Percentiles rank a stretch among this genome's conserved stretches.
Evolutionary conservation across 2,113 vertebrate genomes (phyloP).

Genomic region (Cheilinus undulatus): DNA sequence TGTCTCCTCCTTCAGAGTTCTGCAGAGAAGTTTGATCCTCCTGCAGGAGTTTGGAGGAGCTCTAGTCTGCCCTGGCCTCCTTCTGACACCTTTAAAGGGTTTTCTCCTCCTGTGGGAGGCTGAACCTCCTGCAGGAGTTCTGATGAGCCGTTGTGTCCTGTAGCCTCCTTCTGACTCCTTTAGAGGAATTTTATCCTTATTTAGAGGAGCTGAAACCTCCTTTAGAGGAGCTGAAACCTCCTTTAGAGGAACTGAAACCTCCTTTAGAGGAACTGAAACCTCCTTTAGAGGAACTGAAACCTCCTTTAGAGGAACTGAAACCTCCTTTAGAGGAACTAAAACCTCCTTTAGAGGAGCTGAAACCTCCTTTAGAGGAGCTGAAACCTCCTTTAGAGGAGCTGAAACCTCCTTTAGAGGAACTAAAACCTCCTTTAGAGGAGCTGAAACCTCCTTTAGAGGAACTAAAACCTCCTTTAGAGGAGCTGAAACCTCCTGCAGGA

Average conservation of each 20-base stretch:
- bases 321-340: too few relatives aligned
- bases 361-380: too few relatives aligned
- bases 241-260: too few relatives aligned
- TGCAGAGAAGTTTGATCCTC: too few relatives aligned
- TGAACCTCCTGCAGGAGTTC: too few relatives aligned
- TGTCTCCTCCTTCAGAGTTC: background rate
- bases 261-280: constrained; percentile 10
- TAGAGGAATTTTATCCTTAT: too few relatives aligned
- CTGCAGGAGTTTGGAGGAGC: too few relatives aligned
- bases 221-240: constrained; percentile 5
- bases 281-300: too few relatives aligned
- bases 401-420: constrained; percentile 31
- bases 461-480: constrained; percentile 9
- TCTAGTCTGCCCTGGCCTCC: too few relatives aligned
- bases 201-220: too few relatives aligned
- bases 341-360: constrained; percentile 7
- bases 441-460: constrained; percentile 24
- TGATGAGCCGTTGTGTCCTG: too few relatives aligned
- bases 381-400: constrained; percentile 4
- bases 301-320: constrained; percentile 8
- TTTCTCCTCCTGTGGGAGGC: constrained; percentile 17
- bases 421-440: constrained; percentile 8
- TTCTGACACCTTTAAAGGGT: background rate
- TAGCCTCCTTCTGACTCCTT: background rate
- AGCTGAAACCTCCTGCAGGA: constrained; percentile 27